Conservation (phyloP, 2,113 vertebrate genomes). For the Cercopithecus mona region DNA sequence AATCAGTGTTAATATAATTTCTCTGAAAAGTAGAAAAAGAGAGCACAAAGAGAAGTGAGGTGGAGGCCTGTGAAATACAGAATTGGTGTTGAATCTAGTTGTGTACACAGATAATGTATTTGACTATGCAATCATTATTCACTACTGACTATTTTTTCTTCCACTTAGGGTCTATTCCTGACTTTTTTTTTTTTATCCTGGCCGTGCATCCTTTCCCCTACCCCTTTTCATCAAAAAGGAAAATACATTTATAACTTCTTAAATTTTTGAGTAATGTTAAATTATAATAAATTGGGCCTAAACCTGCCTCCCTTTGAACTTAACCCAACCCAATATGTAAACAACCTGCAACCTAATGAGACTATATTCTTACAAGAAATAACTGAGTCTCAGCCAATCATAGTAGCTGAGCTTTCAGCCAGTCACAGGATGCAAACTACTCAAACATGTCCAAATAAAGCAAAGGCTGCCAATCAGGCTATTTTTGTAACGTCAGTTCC, state of each 20-base stretch:
- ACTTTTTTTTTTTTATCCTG: neutral
- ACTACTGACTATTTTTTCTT: neutral
- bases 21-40: neutral
- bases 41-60: neutral
- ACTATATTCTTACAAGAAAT: neutral
- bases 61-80: accelerated
- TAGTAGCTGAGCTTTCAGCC: neutral
- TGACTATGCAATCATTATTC: neutral
- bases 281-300: neutral
- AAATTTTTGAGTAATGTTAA: neutral
- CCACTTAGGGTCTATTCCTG: neutral
- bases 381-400: neutral
- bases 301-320: neutral
- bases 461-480: neutral
- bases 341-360: neutral
- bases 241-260: neutral
- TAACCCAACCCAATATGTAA: neutral
- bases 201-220: accelerated
- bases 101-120: neutral
- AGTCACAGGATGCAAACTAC: neutral
- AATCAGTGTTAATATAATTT: neutral
- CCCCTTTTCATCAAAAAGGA: neutral
- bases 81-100: neutral
- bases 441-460: neutral
- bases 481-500: neutral